Percentiles rank a stretch among this genome's conserved stretches.
Evolutionary conservation across 2,888 invertebrate genomes (phyloP).

Genomic region (Bibio marci): DNA sequence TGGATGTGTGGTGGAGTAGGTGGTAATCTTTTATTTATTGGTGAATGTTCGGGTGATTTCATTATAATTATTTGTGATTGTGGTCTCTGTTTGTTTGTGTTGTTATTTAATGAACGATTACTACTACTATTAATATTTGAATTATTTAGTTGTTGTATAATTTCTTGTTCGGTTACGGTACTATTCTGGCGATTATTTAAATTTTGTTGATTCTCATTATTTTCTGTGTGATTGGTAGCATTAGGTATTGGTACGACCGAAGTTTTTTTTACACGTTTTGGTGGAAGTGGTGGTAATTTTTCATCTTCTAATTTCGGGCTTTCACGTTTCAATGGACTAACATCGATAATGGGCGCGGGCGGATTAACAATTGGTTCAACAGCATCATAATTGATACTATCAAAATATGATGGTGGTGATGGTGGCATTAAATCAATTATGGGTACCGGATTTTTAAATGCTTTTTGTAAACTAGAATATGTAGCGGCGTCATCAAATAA

Average conservation of each 20-base stretch:
- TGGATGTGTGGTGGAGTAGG: slow-evolving; percentile 31
- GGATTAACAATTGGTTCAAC: slow-evolving; percentile 26
- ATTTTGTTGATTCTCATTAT: slow-evolving; percentile 21
- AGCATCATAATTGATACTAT: slow-evolving; percentile 30
- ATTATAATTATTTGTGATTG: slow-evolving; percentile 24
- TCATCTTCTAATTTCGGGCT: slow-evolving; percentile 37
- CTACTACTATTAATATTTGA: too few relatives aligned
- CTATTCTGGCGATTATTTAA: slow-evolving; percentile 6
- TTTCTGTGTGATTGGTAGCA: slow-evolving; percentile 12
- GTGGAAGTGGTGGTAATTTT: slow-evolving; percentile 60
- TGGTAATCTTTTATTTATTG: slow-evolving; percentile 38
- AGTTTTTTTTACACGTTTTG: slow-evolving; percentile 52
- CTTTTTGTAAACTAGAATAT: slow-evolving; percentile 69
- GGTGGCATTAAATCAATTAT: slow-evolving; percentile 39
- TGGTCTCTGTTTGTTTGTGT: slow-evolving; percentile 14
- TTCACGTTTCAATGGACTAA: slow-evolving; percentile 32
- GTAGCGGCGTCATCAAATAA: slow-evolving; percentile 63
- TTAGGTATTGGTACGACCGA: slow-evolving; percentile 7
- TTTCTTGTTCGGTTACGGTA: neutral
- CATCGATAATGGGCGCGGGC: slow-evolving; percentile 33
- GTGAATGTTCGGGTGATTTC: slow-evolving; percentile 26
- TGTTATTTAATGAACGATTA: neutral
- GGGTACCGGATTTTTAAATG: slow-evolving; percentile 65
- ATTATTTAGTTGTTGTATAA: slow-evolving; percentile 2
- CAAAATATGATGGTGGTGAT: slow-evolving; percentile 22